Evolutionary conservation across 2,113 vertebrate species (phyloP).

Genomic region (Hydropotes inermis): DNA sequence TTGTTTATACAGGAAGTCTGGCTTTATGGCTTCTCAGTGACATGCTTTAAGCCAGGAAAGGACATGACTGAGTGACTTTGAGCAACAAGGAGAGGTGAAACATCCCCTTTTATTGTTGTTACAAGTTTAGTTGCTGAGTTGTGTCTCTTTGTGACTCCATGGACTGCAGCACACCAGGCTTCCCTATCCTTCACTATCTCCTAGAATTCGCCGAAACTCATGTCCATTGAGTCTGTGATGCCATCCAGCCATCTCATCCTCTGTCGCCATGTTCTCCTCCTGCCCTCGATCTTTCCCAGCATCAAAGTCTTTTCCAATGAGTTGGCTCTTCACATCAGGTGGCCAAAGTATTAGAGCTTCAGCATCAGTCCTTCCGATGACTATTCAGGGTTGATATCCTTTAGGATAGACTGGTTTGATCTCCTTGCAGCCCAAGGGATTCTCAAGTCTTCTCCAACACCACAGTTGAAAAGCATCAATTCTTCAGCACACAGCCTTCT

Average conservation of each 20-base stretch:
- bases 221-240: not conserved
- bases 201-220: not conserved
- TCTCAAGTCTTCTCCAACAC: not conserved
- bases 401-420: not conserved
- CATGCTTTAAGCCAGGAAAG: not conserved
- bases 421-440: not conserved
- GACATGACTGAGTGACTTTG: not conserved
- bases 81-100: not conserved
- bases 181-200: not conserved
- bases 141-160: not conserved
- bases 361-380: not conserved
- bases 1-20: not conserved
- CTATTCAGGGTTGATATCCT: not conserved
- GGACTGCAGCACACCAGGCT: not conserved
- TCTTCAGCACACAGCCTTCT: not conserved
- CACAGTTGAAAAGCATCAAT: not conserved
- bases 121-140: not conserved
- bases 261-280: not conserved
- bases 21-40: not conserved
- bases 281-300: not conserved
- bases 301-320: not conserved
- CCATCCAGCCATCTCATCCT: not conserved
- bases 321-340: not conserved
- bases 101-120: not conserved
- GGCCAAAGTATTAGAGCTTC: not conserved